Evolutionary conservation across 2,888 invertebrate species (phyloP), one percentile per base, ranked within the genome.

Genomic region (Dyspetes luteomarginatus): DNA sequence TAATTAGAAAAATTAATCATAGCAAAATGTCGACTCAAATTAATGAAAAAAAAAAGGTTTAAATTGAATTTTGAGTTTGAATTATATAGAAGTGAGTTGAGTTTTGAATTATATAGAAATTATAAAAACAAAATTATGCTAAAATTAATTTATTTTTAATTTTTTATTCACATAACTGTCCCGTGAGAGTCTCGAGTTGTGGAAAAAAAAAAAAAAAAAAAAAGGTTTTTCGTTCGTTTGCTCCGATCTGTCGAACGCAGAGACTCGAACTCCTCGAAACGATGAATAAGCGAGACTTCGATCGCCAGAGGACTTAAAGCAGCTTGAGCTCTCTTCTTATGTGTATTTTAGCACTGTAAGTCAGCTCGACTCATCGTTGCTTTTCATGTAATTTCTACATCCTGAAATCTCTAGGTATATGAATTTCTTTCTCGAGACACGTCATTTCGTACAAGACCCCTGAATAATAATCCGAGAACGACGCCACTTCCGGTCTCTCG

Each of bases 401-500:
- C 68, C 55, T 41, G 73, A 48, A 78, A 79, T 75, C 48, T 45
- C n/a, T n/a, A n/a, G n/a, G 30, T 30, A 55, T 24, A 67, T 43
- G 56, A 72, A 72, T 65, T 43, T 48, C 30, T 74, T 48, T 50
- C 50, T 30, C 36, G 52, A 68, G 45, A 65, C 83, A 78, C 85
- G 85, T 85, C 83, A 83, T 83, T 82, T 82, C 76, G 80, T 78
- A 73, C 67, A 73, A 62, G 64, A 36, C 60, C 43, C 80, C 24
- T 65, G 77, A 81, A 81, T 77, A 72, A 77, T 72, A 81, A 74
- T 62, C 60, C 65, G 65, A 22, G 48, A 55, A 56, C 36, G 45
- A 52, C 76, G 56, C 77, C 69, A 64, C 75, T 69, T 79, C 79
- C 79, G 74, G 69, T 65, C 68, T 43, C 62, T 58, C 26, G 48